A percentile compares a stretch with the other conserved stretches of the same genome.
These are phyloP conservation scores for Cyphomyrus plagiostoma DNA, from an alignment of 2,113 vertebrate genomes.

Conservation along the genomic window DNA sequence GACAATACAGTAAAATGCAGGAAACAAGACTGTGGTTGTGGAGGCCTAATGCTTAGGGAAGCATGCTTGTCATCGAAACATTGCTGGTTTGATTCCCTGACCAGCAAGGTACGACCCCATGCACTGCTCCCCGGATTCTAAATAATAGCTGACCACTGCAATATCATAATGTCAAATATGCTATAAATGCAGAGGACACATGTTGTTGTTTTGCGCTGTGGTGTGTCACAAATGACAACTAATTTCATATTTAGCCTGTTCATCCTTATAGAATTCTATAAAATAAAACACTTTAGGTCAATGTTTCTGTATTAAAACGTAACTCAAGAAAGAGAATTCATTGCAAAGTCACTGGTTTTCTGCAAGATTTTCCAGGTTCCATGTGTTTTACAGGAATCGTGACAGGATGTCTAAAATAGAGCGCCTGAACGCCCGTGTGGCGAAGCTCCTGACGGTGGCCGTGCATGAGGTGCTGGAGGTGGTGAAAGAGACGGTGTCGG, in stretches of 20 bases:
- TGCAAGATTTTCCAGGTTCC: neutral
- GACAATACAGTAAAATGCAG: neutral
- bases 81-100: too few species aligned
- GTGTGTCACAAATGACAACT: neutral
- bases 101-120: too few species aligned
- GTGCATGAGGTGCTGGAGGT: slow-evolving; percentile 45
- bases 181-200: too few species aligned
- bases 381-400: neutral
- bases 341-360: neutral
- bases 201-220: too few species aligned
- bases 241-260: neutral
- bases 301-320: neutral
- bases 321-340: neutral
- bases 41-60: too few species aligned
- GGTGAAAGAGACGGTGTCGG: slow-evolving; percentile 43
- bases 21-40: too few species aligned
- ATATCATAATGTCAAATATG: neutral
- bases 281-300: neutral
- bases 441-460: slow-evolving; percentile 37
- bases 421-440: slow-evolving; percentile 42
- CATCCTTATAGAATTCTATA: neutral
- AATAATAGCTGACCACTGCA: too few species aligned
- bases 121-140: too few species aligned
- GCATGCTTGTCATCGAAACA: too few species aligned
- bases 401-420: slow-evolving; percentile 46